A percentile compares a stretch with the other conserved stretches of the same genome.
Evolutionary conservation across 2,797 vertebrate species (phyloP).

Genomic region (Mallotus villosus): DNA sequence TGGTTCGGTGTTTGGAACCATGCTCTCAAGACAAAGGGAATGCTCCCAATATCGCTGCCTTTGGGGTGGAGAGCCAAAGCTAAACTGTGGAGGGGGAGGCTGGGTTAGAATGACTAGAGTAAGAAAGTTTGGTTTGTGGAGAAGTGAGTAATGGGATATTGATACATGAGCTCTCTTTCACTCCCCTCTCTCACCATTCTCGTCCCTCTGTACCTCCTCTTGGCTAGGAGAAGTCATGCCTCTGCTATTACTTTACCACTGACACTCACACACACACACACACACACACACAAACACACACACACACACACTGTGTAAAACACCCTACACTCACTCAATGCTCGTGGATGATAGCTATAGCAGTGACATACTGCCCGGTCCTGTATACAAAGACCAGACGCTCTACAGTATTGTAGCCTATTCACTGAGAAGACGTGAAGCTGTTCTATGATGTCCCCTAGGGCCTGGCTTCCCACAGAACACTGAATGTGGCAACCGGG

Average conservation of each 20-base stretch:
- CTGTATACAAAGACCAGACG: background rate
- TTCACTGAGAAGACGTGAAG: background rate
- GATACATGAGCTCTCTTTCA: conserved; percentile 19
- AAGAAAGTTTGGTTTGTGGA: conserved; percentile 17
- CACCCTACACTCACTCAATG: background rate
- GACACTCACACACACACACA: background rate
- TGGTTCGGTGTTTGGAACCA: background rate
- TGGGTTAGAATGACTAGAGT: background rate
- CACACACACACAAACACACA: background rate
- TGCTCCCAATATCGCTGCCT: no score
- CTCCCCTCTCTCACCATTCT: background rate
- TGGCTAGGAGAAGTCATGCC: conserved; percentile 6
- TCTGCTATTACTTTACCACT: background rate
- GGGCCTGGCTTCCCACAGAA: conserved; percentile 10
- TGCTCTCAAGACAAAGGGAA: background rate
- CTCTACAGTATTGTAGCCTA: background rate
- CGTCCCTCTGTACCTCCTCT: background rate
- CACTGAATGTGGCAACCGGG: conserved; percentile 5
- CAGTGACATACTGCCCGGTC: background rate
- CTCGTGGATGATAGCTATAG: background rate
- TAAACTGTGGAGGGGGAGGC: background rate
- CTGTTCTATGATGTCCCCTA: background rate
- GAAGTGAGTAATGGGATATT: conserved; percentile 34
- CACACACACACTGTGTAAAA: background rate
- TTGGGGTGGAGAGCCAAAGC: background rate